Conservation (phyloP, 2,113 vertebrate genomes). For the Anhinga rufa region DNA sequence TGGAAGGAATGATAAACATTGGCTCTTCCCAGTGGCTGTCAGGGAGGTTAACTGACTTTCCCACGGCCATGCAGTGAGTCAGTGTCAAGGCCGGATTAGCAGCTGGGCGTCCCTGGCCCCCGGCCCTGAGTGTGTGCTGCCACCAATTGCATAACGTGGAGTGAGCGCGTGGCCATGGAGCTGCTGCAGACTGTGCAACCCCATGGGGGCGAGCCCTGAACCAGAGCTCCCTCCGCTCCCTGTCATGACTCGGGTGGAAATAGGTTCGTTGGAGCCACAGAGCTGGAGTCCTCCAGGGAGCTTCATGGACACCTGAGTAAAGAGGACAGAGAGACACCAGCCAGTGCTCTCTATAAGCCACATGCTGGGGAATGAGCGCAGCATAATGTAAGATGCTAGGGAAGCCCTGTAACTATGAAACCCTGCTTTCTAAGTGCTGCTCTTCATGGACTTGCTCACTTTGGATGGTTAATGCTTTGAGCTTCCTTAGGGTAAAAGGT, state of each 20-base stretch:
- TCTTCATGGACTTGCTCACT: background rate
- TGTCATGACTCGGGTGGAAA: background rate
- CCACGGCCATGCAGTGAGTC: background rate
- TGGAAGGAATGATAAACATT: constrained; percentile 24
- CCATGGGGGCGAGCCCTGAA: rapidly evolving
- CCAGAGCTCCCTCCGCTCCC: background rate
- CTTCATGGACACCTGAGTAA: background rate
- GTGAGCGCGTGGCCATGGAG: rapidly evolving
- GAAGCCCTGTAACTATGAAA: background rate
- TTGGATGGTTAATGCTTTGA: background rate
- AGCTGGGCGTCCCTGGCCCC: constrained; percentile 10
- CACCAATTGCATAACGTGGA: background rate
- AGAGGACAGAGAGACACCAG: background rate
- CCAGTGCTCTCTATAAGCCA: background rate
- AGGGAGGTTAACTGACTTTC: constrained; percentile 33
- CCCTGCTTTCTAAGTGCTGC: background rate
- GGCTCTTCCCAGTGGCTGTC: background rate
- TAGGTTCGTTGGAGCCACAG: rapidly evolving
- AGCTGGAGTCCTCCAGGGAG: background rate
- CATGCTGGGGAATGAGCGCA: background rate
- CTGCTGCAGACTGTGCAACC: background rate
- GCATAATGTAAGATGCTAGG: rapidly evolving
- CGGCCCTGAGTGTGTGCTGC: background rate
- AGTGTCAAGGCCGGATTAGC: constrained; percentile 25
- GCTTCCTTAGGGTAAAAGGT: background rate